Evolutionary conservation across 1,140 invertebrate species (phyloP), one percentile per base, ranked within the genome.

Genomic region (Eriocheir sinensis): DNA sequence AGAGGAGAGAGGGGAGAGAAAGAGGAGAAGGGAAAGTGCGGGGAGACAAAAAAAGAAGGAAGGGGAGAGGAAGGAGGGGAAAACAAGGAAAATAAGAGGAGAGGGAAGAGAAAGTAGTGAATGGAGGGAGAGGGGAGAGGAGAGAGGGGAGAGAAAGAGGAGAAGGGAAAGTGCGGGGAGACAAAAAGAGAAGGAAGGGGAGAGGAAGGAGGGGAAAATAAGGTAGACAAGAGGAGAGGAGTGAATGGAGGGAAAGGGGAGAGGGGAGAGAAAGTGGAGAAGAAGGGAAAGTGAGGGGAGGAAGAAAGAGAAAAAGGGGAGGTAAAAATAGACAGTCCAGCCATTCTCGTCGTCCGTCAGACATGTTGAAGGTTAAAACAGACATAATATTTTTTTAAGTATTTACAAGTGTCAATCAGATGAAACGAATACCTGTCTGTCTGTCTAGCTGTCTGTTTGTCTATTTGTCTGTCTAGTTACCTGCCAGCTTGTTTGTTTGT

Each of bases 381-480:
- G n/a, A n/a, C n/a, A n/a, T n/a, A n/a, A n/a, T n/a, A n/a, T n/a
- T n/a, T n/a, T n/a, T n/a, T n/a, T n/a, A n/a, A n/a, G n/a, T n/a
- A n/a, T n/a, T n/a, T n/a, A n/a, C n/a, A n/a, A n/a, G n/a, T n/a
- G n/a, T n/a, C n/a, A 48, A 15, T 48, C 44, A 48, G 4, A 41
- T 6, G 41, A 27, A 44, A 30, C 41, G 36, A 41, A 17, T 40
- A 38, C 30, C 27, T 32, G n/a, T 91, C 40, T 91, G 44, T 91
- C 40, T 91, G 44, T 91, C 40, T 91, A 15, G 38, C 27, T 88
- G 36, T 88, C 38, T 88, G 34, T 88, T 21, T 38, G 6, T 86
- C 36, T 86, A 15, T 89, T 12, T 41, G 3, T 44, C 4, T 89
- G 12, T 89, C 9, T 89, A 4, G n/a, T n/a, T n/a, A n/a, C n/a